These are phyloP conservation scores for Drosophila serrata DNA, from an alignment of 1,140 invertebrate genomes.

Conservation along the genomic window DNA sequence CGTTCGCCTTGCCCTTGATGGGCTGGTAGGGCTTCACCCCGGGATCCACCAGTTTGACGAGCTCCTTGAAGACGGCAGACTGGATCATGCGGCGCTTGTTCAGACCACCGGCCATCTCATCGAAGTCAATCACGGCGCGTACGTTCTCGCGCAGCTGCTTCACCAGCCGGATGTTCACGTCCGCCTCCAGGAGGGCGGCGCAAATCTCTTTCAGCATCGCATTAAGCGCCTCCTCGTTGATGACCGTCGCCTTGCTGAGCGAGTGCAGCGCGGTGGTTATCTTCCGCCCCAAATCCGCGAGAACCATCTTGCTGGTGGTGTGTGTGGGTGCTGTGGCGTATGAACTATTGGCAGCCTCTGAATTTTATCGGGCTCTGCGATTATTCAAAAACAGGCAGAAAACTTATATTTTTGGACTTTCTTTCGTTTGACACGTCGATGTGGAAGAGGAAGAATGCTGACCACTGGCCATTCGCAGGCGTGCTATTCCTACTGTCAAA, in stretches of 20 bases:
- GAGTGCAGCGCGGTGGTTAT: slow-evolving; percentile 99
- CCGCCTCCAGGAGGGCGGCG: slow-evolving; percentile 98
- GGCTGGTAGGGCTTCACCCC: slow-evolving; percentile 99
- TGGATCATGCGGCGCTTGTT: slow-evolving; percentile 99
- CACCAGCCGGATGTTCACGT: slow-evolving; percentile 99
- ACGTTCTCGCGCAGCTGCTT: slow-evolving; percentile 99
- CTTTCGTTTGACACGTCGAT: slow-evolving; percentile 67
- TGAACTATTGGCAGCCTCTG: slow-evolving; percentile 39
- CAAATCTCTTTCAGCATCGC: slow-evolving; percentile 99
- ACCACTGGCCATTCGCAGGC: slow-evolving; percentile 41
- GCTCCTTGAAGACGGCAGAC: slow-evolving; percentile 99
- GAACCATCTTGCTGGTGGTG: slow-evolving; percentile 93
- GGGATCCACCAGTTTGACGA: slow-evolving; percentile 99
- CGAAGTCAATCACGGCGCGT: slow-evolving; percentile 98
- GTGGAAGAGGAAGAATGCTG: slow-evolving; percentile 60
- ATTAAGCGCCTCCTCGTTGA: slow-evolving; percentile 99
- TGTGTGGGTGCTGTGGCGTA: slow-evolving; percentile 36
- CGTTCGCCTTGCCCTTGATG: slow-evolving; percentile 96
- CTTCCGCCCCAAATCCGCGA: slow-evolving; percentile 99
- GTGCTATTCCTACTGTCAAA: slow-evolving; percentile 42
- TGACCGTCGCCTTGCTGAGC: slow-evolving; percentile 98
- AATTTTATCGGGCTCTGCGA: slow-evolving; percentile 49
- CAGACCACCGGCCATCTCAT: slow-evolving; percentile 99
- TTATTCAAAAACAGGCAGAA: slow-evolving; percentile 39
- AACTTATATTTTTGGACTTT: slow-evolving; percentile 60